A percentile compares a stretch with the other conserved stretches of the same genome.
phyloP scores from a whole-genome alignment of 2,888 invertebrate genomes.

The Venustoraphidia nigricollis region DNA sequence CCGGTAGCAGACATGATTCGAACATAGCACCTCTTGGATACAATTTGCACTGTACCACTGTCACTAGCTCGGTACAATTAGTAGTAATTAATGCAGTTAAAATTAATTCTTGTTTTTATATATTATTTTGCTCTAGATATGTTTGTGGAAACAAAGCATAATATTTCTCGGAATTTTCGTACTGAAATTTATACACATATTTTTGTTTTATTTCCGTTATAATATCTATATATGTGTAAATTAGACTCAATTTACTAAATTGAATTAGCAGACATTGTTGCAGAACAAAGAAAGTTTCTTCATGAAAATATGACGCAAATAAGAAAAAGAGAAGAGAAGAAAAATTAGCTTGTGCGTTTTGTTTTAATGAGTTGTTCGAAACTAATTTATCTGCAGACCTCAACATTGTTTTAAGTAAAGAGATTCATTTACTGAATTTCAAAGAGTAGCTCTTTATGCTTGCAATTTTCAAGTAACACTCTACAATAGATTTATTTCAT shows the following conservation, averaged over 20 bases:
- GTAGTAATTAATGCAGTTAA: too few relatives aligned
- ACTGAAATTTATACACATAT: constrained; percentile 3
- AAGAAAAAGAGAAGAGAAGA: neutral
- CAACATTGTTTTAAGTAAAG: neutral
- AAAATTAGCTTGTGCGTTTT: neutral
- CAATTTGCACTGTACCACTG: too few relatives aligned
- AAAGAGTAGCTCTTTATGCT: too few relatives aligned
- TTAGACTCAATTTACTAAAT: neutral
- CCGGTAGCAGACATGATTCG: too few relatives aligned
- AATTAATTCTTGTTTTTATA: too few relatives aligned
- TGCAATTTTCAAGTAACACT: too few relatives aligned
- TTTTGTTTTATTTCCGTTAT: too few relatives aligned
- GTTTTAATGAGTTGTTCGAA: constrained; percentile 4
- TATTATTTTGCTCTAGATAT: too few relatives aligned
- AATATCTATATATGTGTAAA: neutral
- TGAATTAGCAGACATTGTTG: neutral
- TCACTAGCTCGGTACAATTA: too few relatives aligned
- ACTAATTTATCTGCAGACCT: neutral
- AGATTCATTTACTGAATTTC: too few relatives aligned
- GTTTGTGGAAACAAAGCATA: neutral
- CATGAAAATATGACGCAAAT: constrained; percentile 6
- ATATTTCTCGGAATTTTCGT: neutral
- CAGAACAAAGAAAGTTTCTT: constrained; percentile 6
- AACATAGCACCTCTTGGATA: too few relatives aligned
- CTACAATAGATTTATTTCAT: too few relatives aligned